Conservation (phyloP, 2,888 invertebrate species). For the Drosophila longiperda region DNA sequence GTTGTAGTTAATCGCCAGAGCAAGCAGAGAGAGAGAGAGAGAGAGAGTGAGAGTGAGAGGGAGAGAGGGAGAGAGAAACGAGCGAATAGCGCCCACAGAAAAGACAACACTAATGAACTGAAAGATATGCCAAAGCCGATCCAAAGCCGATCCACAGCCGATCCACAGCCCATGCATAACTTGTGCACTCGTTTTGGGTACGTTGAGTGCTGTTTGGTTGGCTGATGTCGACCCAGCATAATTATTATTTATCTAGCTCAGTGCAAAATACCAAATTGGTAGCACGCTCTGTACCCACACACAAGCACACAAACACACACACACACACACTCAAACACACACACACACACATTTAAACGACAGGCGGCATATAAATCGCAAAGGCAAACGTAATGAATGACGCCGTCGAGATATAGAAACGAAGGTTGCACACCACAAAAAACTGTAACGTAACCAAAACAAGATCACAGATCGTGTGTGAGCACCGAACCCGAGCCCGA, state of each 20-base stretch:
- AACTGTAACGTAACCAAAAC: slow-evolving; percentile 55
- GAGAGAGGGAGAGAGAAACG: slow-evolving; percentile 17
- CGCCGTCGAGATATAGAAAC: slow-evolving; percentile 64
- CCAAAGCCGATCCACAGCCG: slow-evolving; percentile 22
- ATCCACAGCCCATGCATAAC: slow-evolving; percentile 42
- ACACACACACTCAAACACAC: slow-evolving; percentile 14
- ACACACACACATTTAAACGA: slow-evolving; percentile 8
- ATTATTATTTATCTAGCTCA: slow-evolving; percentile 77
- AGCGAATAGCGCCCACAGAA: slow-evolving; percentile 65
- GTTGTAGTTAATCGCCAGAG: slow-evolving; percentile 63
- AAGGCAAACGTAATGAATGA: slow-evolving; percentile 78
- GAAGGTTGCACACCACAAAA: slow-evolving; percentile 65
- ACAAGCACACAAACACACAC: slow-evolving; percentile 24
- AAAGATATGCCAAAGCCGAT: slow-evolving; percentile 69
- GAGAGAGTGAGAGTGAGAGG: neutral
- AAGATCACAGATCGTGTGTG: slow-evolving; percentile 56
- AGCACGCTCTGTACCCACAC: slow-evolving; percentile 74
- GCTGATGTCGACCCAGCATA: slow-evolving; percentile 66
- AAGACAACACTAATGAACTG: slow-evolving; percentile 72
- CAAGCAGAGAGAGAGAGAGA: neutral
- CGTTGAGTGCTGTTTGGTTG: slow-evolving; percentile 47
- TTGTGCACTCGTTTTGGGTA: slow-evolving; percentile 62
- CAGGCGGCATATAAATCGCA: slow-evolving; percentile 75
- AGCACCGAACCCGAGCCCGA: neutral
- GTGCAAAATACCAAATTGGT: slow-evolving; percentile 72